Percentiles rank a stretch among this genome's conserved stretches.
These are phyloP conservation scores for Acanthosepion lycidas DNA, from an alignment of 2,888 invertebrate species.

Conservation along the genomic window DNA sequence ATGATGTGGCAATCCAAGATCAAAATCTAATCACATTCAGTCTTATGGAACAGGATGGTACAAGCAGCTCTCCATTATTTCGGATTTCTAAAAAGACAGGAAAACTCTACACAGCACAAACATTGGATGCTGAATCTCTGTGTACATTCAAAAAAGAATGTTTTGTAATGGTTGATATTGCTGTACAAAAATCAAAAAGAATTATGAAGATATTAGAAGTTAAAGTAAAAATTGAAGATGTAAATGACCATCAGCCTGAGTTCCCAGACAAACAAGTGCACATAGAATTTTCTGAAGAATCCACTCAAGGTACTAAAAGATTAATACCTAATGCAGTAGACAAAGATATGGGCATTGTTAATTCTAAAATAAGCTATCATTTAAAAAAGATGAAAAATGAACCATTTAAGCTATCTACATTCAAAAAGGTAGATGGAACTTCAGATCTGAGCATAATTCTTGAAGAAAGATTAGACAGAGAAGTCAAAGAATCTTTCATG, in stretches of 20 bases:
- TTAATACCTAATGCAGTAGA: neutral
- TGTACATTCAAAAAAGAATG: neutral
- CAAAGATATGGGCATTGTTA: neutral
- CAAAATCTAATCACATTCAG: neutral
- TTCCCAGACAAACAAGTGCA: neutral
- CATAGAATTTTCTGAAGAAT: neutral
- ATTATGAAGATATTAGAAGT: neutral
- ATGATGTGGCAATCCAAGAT: neutral
- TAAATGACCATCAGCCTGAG: conserved; percentile 1
- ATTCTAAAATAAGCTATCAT: neutral
- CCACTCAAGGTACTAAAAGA: neutral
- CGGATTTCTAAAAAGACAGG: neutral
- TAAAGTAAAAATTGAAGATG: conserved; percentile 1
- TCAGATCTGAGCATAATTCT: neutral
- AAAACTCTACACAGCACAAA: neutral
- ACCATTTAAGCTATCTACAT: neutral
- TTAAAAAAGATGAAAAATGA: neutral
- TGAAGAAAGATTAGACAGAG: neutral
- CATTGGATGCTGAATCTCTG: neutral
- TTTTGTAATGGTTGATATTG: neutral
- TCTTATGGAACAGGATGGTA: neutral
- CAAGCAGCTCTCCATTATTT: conserved; percentile 12
- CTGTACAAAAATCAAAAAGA: conserved; percentile 7
- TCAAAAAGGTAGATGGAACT: neutral
- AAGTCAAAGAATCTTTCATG: neutral